Base-by-base conservation (phyloP, 2,797 vertebrate genomes). In the Pseudomugil tenellus region DNA sequence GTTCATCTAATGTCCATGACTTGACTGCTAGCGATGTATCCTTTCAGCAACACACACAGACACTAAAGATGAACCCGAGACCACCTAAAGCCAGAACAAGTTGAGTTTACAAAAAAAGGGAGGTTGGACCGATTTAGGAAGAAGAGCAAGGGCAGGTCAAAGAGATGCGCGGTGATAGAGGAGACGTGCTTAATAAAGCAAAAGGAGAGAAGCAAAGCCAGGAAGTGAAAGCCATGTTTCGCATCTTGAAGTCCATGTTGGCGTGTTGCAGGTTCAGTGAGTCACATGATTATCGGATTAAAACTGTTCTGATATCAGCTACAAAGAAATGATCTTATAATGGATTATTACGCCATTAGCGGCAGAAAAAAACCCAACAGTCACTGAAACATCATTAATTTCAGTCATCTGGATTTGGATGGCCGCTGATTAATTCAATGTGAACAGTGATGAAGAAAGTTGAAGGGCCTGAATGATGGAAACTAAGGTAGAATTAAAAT, bases 1-100 rank as follows among this genome's bases (percentile, higher is more conserved):
- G 82, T 87, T 87, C 87, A 84, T 87, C 81, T 91, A 93, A 93
- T 93, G 87, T 75, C 79, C 83, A 82, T 77, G 85, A 84, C 85
- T 87, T 83, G 84, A 84, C 83, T 87, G 82, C 79, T 72, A 63
- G 78, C 71, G 82, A 84, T 84, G 87, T 82, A 71, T 87, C 80
- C 77, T 77, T 83, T 66, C 73, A 43, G 61, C 77, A 66, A 70
- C 52, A 46, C 63, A 58, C 70, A 58, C 53, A 46, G 62, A 41
- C 53, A 53, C 31, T 61, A 34, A 60, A 76, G 68, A 65, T 14
- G 49, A 71, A 63, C 63, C 72, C 63, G 60, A 64, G 58, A 72
- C 67, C 46, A 81, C 14, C 70, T 54, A 41, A 72, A 82, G 63
- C 66, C 61, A 79, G 81, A 66, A 74, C 72, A 80, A 81, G 84